Evolutionary conservation across 2,797 vertebrate species (phyloP).

Genomic region (Anomalospiza imberbis): DNA sequence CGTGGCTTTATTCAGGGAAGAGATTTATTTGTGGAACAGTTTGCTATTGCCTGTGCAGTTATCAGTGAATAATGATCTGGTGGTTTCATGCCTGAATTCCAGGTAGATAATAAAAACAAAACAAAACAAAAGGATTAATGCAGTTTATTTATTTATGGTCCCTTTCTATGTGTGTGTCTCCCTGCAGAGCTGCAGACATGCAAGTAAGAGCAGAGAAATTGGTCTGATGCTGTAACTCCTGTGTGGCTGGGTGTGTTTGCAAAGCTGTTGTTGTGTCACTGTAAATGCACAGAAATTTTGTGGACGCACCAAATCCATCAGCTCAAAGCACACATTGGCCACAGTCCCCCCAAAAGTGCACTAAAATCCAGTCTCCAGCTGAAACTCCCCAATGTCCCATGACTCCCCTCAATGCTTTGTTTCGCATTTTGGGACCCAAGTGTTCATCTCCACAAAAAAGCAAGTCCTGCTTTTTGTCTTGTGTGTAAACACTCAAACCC

Average conservation of each 20-base stretch:
- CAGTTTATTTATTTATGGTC: constrained; percentile 19
- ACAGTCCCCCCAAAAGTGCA: not conserved
- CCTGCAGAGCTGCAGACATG: not conserved
- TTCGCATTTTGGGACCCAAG: not conserved
- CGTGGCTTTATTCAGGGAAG: constrained; percentile 12
- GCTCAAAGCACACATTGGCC: not conserved
- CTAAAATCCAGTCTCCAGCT: not conserved
- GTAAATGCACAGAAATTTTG: not conserved
- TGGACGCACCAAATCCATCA: rapidly evolving
- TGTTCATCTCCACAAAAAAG: not conserved
- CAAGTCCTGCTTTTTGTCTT: no score
- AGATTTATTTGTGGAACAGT: constrained; percentile 46
- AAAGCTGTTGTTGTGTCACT: not conserved
- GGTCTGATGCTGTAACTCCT: not conserved
- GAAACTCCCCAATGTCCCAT: not conserved
- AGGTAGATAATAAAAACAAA: constrained; percentile 58
- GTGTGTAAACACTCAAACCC: not conserved
- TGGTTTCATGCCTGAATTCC: constrained; percentile 43
- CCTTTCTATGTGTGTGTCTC: not conserved
- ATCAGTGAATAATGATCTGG: constrained; percentile 56
- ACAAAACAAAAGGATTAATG: constrained; percentile 18
- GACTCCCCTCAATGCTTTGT: not conserved
- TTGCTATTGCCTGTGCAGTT: constrained; percentile 42
- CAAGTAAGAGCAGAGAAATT: not conserved
- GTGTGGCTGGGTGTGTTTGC: not conserved